Evolutionary conservation across 1,140 invertebrate genomes (phyloP).

Genomic region (Drosophila willistoni): DNA sequence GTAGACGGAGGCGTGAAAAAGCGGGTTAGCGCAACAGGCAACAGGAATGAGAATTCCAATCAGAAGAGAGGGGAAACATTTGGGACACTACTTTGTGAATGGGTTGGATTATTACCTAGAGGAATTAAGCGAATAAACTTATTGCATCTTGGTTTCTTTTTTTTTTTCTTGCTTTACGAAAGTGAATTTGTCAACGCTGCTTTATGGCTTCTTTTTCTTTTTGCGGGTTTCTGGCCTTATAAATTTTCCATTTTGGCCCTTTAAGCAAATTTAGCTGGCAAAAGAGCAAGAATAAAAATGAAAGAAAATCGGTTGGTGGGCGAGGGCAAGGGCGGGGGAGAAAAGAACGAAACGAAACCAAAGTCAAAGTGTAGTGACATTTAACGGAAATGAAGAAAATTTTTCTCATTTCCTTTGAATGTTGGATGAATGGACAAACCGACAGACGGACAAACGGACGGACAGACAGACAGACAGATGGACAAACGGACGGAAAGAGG

Average conservation of each 20-base stretch:
- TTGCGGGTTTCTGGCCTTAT: neutral
- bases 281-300: neutral
- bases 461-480: constrained; percentile 1
- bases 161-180: neutral
- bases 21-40: neutral
- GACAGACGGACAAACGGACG: constrained; percentile 41
- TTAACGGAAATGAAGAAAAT: constrained; percentile 77
- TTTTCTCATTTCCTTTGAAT: constrained; percentile 74
- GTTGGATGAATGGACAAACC: constrained; percentile 22
- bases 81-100: neutral
- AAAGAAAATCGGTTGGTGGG: neutral
- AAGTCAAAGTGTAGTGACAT: constrained; percentile 22
- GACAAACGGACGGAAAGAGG: constrained; percentile 35
- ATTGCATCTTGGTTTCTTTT: neutral
- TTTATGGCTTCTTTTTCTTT: neutral
- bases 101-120: constrained; percentile 7
- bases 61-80: neutral
- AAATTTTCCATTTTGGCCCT: neutral
- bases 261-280: constrained; percentile 5
- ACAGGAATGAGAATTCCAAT: neutral
- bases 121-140: neutral
- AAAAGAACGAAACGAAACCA: neutral
- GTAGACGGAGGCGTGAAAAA: no score
- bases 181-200: neutral
- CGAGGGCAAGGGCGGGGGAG: neutral